Conservation (phyloP, 2,113 vertebrate genomes). For the Opisthocomus hoazin region DNA sequence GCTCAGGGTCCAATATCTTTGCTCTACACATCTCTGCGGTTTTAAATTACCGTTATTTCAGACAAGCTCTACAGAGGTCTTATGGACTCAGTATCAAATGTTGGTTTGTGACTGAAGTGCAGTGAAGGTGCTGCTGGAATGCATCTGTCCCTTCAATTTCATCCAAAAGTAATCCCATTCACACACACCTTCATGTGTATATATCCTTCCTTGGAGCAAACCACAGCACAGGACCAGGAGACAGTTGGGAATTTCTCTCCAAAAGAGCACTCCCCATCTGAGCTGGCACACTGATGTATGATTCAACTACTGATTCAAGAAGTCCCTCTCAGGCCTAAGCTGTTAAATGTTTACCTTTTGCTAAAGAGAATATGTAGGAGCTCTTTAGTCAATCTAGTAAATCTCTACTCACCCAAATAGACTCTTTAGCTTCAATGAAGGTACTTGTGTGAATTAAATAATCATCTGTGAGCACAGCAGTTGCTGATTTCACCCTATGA, state of each 20-base stretch:
- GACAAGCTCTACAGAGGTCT: neutral
- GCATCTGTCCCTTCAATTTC: accelerated
- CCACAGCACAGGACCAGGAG: accelerated
- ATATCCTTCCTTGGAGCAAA: neutral
- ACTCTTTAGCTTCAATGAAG: neutral
- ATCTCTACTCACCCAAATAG: neutral
- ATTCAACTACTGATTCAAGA: neutral
- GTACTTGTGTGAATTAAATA: neutral
- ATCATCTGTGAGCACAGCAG: neutral
- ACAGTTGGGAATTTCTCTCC: neutral
- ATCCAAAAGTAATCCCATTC: neutral
- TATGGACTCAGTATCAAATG: neutral
- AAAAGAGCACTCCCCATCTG: neutral
- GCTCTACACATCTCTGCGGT: neutral
- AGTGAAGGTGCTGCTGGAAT: neutral
- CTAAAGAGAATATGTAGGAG: neutral
- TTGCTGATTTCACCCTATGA: neutral
- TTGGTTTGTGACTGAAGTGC: neutral
- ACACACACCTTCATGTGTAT: accelerated
- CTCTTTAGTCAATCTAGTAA: neutral
- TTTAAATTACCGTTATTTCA: neutral
- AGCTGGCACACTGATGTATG: neutral
- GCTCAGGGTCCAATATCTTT: neutral
- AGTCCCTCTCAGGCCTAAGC: neutral
- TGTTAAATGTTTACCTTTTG: neutral